Conservation (phyloP, 2,113 vertebrate genomes). For the Callorhinus ursinus region DNA sequence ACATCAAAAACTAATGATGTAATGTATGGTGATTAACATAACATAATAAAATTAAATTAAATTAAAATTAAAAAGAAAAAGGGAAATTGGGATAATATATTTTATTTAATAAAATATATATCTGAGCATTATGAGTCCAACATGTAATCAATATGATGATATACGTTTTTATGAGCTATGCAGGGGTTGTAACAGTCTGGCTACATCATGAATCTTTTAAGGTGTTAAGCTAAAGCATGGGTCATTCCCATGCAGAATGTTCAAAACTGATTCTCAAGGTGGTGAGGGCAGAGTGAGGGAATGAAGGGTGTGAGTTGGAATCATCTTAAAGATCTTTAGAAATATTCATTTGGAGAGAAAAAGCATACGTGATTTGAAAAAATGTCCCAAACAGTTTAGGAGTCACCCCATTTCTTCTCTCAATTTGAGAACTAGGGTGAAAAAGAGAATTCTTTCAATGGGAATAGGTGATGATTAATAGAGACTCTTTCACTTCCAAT, state of each 20-base stretch:
- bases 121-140: not conserved
- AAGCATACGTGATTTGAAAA: not conserved
- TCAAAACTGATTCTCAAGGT: not conserved
- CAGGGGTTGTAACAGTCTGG: not conserved
- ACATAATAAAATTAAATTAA: no score
- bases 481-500: not conserved
- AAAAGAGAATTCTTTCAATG: constrained; percentile 32
- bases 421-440: not conserved
- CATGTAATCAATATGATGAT: not conserved
- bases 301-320: not conserved
- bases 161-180: not conserved
- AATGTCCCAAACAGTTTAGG: not conserved
- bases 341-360: not conserved
- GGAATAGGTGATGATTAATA: constrained; percentile 48
- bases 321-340: constrained; percentile 11
- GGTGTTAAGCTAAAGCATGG: not conserved
- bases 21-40: no score
- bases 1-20: no score
- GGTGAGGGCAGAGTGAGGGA: not conserved
- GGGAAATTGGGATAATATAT: not conserved
- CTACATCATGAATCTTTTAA: not conserved
- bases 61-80: not conserved
- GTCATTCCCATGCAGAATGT: not conserved
- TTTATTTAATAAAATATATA: not conserved
- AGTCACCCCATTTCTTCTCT: not conserved